A percentile compares a stretch with the other conserved stretches of the same genome.
These are phyloP conservation scores for Falco punctatus DNA, from an alignment of 2,113 vertebrate genomes.

Conservation along the genomic window DNA sequence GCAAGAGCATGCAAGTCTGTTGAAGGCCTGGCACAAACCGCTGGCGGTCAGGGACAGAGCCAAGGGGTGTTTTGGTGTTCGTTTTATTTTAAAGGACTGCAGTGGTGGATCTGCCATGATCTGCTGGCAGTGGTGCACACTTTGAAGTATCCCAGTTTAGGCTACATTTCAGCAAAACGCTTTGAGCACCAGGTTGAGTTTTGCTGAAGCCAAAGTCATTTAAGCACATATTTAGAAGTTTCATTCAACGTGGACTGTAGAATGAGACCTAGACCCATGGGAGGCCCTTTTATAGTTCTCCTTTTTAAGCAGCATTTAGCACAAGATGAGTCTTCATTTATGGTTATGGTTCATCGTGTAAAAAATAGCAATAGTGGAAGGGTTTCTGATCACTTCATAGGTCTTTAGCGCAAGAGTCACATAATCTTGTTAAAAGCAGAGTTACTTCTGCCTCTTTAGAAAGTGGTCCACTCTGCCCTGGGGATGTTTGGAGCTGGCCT, in stretches of 20 bases:
- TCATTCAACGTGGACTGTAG: fast-evolving
- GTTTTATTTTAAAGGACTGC: background rate
- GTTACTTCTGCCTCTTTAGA: background rate
- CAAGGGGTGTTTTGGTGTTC: background rate
- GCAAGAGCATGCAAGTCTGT: background rate
- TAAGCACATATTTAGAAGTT: background rate
- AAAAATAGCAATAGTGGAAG: background rate
- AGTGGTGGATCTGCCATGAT: background rate
- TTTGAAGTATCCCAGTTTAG: fast-evolving
- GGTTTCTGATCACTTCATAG: background rate
- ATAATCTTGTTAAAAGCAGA: background rate
- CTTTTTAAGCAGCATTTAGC: background rate
- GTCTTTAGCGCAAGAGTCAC: background rate
- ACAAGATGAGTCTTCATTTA: background rate
- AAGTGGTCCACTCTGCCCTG: background rate
- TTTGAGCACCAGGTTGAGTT: background rate
- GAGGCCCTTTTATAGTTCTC: background rate
- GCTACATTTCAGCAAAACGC: background rate
- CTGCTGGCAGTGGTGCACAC: background rate
- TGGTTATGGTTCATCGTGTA: background rate
- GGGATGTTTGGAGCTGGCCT: background rate
- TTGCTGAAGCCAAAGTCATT: background rate
- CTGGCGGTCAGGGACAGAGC: background rate
- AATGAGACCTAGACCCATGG: background rate
- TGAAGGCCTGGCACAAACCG: background rate